These are phyloP conservation scores for Centruroides sculpturatus DNA, from an alignment of 1,140 invertebrate genomes.

Conservation along the genomic window DNA sequence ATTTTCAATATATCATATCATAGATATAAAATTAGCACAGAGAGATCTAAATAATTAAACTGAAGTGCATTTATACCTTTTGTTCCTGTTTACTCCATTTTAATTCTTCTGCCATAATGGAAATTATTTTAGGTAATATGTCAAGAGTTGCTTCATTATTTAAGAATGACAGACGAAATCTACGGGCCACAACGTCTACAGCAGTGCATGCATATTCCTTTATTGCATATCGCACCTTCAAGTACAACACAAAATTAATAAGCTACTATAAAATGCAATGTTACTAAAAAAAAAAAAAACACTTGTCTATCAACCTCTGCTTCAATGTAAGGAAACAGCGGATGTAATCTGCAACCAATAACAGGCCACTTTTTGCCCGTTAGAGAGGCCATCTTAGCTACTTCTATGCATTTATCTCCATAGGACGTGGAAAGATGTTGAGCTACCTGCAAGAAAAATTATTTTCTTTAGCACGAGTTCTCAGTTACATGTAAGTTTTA, in stretches of 20 bases:
- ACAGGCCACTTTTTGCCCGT: conserved; percentile 93
- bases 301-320: conserved; percentile 56
- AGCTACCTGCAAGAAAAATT: conserved; percentile 48
- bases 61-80: conserved; percentile 29
- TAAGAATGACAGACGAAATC: conserved; percentile 84
- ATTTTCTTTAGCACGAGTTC: no score
- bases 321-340: conserved; percentile 97
- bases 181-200: conserved; percentile 88
- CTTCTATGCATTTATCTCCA: conserved; percentile 92
- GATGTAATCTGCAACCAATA: conserved; percentile 88
- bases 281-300: not conserved
- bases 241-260: conserved; percentile 2
- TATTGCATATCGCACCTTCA: conserved; percentile 68
- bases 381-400: conserved; percentile 85
- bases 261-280: no score
- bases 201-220: conserved; percentile 92
- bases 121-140: conserved; percentile 75
- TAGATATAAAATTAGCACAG: not conserved
- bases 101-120: conserved; percentile 93
- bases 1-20: not conserved
- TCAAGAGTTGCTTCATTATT: conserved; percentile 91
- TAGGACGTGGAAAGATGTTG: conserved; percentile 93
- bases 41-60: not conserved
- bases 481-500: no score
- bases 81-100: conserved; percentile 77